A percentile compares a stretch with the other conserved stretches of the same genome.
Conservation (phyloP, 2,113 vertebrate genomes). For the Channa argus region DNA sequence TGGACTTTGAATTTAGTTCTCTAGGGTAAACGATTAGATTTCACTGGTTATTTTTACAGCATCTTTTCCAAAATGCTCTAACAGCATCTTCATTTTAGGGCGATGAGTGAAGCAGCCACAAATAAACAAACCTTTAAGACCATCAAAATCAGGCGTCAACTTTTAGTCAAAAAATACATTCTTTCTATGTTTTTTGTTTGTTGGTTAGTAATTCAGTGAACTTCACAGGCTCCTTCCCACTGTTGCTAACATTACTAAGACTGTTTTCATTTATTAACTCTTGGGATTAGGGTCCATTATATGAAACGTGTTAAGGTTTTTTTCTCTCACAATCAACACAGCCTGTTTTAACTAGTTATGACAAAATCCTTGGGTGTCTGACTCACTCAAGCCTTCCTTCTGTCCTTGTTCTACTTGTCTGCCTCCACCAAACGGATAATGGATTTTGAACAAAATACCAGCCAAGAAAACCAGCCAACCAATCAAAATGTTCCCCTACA, state of each 20-base stretch:
- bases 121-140: conserved; percentile 39
- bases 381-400: conserved; percentile 48
- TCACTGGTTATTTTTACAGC: conserved; percentile 6
- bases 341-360: conserved; percentile 31
- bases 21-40: conserved; percentile 2
- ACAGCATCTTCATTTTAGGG: conserved; percentile 27
- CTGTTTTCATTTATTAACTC: conserved; percentile 18
- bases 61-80: conserved; percentile 12
- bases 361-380: conserved; percentile 36
- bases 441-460: conserved; percentile 49
- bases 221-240: conserved; percentile 11
- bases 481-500: conserved; percentile 41
- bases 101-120: conserved; percentile 28
- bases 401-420: conserved; percentile 59
- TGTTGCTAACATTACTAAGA: conserved; percentile 9
- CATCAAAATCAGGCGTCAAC: conserved; percentile 22
- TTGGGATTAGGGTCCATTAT: conserved; percentile 33
- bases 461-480: conserved; percentile 60
- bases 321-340: conserved; percentile 36
- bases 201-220: neutral
- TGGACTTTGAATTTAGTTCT: conserved; percentile 23
- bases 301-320: conserved; percentile 36
- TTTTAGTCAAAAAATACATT: conserved; percentile 12
- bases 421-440: conserved; percentile 55
- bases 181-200: neutral